Evolutionary conservation across 1,140 invertebrate genomes (phyloP).

Genomic region (Drosophila mauritiana): DNA sequence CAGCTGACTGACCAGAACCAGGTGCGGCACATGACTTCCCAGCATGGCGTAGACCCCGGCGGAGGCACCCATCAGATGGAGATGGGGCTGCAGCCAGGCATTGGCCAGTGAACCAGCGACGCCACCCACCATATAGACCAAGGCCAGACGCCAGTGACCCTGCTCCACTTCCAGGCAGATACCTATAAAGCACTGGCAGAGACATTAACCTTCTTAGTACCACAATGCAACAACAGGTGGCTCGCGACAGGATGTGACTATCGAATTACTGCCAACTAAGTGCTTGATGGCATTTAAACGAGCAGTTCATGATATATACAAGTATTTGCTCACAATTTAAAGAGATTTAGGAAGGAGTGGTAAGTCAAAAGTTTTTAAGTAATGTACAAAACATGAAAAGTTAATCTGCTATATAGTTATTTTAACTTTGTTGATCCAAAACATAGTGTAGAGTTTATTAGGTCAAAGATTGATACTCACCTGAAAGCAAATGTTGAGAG

Average conservation of each 20-base stretch:
- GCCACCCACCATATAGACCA: constrained; percentile 90
- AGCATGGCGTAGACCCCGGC: constrained; percentile 97
- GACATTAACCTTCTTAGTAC: constrained; percentile 15
- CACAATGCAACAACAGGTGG: not conserved
- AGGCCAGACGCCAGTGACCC: constrained; percentile 89
- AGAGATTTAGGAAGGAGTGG: too few relatives aligned
- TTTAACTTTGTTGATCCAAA: too few relatives aligned
- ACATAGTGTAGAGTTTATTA: too few relatives aligned
- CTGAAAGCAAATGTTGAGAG: constrained; percentile 87
- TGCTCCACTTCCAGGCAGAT: constrained; percentile 93
- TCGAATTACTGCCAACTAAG: not conserved
- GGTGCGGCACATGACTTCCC: constrained; percentile 95
- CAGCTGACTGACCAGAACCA: constrained; percentile 90
- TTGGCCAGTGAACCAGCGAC: constrained; percentile 90
- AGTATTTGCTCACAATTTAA: too few relatives aligned
- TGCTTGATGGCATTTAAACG: not conserved
- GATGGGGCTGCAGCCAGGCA: constrained; percentile 91
- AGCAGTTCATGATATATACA: not conserved
- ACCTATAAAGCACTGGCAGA: constrained; percentile 88
- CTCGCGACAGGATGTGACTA: not conserved
- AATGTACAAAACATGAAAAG: too few relatives aligned
- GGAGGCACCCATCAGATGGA: constrained; percentile 94
- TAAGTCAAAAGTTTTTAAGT: too few relatives aligned
- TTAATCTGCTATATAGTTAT: too few relatives aligned
- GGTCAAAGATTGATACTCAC: constrained; percentile 21